A percentile compares a stretch with the other conserved stretches of the same genome.
Evolutionary conservation across 2,888 invertebrate species (phyloP).

Genomic region (Fragum fragum): DNA sequence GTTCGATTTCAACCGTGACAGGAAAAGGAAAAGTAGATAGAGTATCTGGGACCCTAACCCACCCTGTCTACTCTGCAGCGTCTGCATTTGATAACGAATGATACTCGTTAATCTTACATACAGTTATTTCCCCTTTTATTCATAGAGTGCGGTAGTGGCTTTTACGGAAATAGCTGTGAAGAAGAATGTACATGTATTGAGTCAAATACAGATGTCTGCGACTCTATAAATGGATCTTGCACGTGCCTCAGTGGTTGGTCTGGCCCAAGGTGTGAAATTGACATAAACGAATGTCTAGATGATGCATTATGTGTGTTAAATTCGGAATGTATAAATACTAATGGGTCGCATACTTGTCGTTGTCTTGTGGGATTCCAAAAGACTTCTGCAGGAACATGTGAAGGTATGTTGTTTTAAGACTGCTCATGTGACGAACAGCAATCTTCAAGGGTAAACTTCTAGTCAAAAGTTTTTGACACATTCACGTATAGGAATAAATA

Average conservation of each 20-base stretch:
- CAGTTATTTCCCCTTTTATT: no score
- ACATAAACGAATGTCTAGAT: constrained; percentile 14
- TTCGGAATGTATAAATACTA: constrained; percentile 5
- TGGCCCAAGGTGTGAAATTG: constrained; percentile 10
- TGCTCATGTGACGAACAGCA: no score
- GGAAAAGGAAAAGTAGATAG: no score
- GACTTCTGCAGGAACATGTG: not conserved
- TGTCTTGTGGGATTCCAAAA: not conserved
- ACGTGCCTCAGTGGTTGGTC: constrained; percentile 12
- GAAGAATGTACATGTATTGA: constrained; percentile 2
- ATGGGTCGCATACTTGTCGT: not conserved
- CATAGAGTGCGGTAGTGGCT: constrained; percentile 21
- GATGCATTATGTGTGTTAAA: not conserved
- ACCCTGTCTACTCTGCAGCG: no score
- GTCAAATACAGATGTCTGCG: not conserved
- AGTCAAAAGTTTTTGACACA: no score
- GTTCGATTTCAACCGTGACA: no score
- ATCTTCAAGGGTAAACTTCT: no score
- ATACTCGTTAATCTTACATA: no score
- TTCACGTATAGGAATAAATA: no score
- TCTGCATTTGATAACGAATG: no score
- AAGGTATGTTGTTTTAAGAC: constrained; percentile 7
- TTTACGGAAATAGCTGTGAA: constrained; percentile 18
- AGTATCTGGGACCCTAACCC: no score
- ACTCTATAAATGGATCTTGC: constrained; percentile 13